Evolutionary conservation across 2,888 invertebrate species (phyloP), one percentile per base, ranked within the genome.

Genomic region (Stegana nigrithorax): DNA sequence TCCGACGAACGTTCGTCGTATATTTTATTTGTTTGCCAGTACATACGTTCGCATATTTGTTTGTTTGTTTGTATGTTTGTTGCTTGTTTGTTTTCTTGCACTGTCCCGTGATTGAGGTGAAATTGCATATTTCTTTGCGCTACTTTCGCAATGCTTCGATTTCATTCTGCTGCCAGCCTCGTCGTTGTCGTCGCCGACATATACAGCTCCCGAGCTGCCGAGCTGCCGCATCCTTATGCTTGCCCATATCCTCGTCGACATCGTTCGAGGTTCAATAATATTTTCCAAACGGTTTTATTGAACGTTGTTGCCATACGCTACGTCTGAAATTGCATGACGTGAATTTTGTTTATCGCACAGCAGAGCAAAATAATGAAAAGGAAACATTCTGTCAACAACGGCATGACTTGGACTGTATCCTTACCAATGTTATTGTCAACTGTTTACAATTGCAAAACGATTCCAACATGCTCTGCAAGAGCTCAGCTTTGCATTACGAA

Each of bases 51-150:
- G n/a, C n/a, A 19, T 29, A 17, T 17, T 17, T 17, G 19, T 19
- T 6, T 32, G 17, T 14, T 26, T 50, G 14, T 50, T 4, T 23
- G 19, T 7, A 10, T 23, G 21, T 45, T 29, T 10, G 29, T 19
- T 29, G 27, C 29, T 53, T 53, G 25, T 53, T 53, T 53, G 29
- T 53, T 29, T 53, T 27, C 51, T 27, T 53, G 51, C 32, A 32
- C 21, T 29, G 29, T 10, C 17, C 29, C 29, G 27, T 53, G 27
- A 53, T 53, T 53, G 51, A 53, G 19, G 29, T 29, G 51, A 29
- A 53, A 53, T 53, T 53, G 51, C 17, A 53, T 27, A 53, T 53
- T 53, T 53, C 19, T 25, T 6, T 53, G 45, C 19, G 25, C 25
- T 23, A 17, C 21, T 47, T 25, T 10, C 25, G 0, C 36, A n/a